Evolutionary conservation across 2,888 invertebrate genomes (phyloP).

Genomic region (Scaptomyza reducta): DNA sequence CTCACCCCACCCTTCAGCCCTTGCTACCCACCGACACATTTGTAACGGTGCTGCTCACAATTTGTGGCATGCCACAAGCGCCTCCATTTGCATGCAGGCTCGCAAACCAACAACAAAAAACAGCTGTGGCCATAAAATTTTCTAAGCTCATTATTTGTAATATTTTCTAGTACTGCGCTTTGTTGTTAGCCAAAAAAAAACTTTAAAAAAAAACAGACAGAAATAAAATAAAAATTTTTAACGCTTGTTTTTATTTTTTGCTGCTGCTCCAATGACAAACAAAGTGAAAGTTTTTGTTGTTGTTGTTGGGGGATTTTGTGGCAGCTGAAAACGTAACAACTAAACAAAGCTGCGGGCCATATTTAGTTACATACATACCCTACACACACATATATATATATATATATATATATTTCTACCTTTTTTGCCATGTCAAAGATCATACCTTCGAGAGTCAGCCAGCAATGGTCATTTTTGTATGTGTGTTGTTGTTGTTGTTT

Average conservation of each 20-base stretch:
- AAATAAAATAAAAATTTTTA: constrained; percentile 50
- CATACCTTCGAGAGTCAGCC: constrained; percentile 20
- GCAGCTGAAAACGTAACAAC: constrained; percentile 72
- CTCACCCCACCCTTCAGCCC: neutral
- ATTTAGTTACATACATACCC: constrained; percentile 31
- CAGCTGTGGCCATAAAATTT: constrained; percentile 60
- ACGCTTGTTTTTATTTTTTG: constrained; percentile 50
- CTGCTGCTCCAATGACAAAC: constrained; percentile 63
- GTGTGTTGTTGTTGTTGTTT: constrained; percentile 2
- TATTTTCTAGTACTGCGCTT: constrained; percentile 23
- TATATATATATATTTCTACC: constrained; percentile 25
- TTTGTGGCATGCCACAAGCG: constrained; percentile 55
- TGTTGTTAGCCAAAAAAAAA: constrained; percentile 4
- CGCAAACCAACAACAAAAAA: constrained; percentile 1
- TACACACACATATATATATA: constrained; percentile 4
- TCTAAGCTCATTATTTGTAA: constrained; percentile 78
- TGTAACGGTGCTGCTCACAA: constrained; percentile 24
- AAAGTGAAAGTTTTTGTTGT: constrained; percentile 74
- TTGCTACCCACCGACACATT: constrained; percentile 4
- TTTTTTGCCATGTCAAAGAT: constrained; percentile 65
- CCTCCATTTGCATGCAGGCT: constrained; percentile 46
- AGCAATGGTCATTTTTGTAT: constrained; percentile 19
- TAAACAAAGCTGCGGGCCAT: constrained; percentile 71
- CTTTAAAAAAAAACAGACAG: constrained; percentile 36
- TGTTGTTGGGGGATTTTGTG: constrained; percentile 42